These are phyloP conservation scores for Flabesymbios commensalis DNA, from an alignment of 2,888 invertebrate species.

Conservation along the genomic window DNA sequence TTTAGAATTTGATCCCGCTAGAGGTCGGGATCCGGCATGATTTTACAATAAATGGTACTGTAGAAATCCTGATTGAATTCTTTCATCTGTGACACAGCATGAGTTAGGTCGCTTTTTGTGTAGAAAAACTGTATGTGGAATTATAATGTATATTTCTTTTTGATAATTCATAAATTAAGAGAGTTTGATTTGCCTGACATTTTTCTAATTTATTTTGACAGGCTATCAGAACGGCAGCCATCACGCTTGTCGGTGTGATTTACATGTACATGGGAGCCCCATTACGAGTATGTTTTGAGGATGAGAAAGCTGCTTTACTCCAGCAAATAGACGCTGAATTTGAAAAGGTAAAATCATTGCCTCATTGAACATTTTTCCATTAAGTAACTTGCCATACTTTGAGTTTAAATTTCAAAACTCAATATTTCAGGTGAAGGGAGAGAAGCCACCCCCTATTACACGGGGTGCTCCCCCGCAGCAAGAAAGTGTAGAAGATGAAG, in stretches of 20 bases:
- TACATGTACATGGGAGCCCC: conserved; percentile 79
- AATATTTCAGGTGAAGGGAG: conserved; percentile 66
- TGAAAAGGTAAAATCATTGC: conserved; percentile 78
- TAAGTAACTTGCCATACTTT: too few species aligned
- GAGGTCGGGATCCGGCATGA: too few species aligned
- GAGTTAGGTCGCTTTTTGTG: too few species aligned
- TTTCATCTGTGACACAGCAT: too few species aligned
- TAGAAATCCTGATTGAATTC: too few species aligned
- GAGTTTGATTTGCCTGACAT: neutral
- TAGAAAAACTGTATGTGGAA: too few species aligned
- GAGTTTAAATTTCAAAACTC: neutral
- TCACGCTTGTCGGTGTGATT: conserved; percentile 75
- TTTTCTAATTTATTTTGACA: conserved; percentile 27
- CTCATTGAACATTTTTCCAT: too few species aligned
- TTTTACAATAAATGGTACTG: too few species aligned
- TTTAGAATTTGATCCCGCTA: too few species aligned
- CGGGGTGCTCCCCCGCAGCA: conserved; percentile 66
- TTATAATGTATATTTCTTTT: too few species aligned
- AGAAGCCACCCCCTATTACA: conserved; percentile 75
- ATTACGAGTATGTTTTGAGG: conserved; percentile 79
- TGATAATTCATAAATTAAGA: too few species aligned
- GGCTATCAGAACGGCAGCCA: conserved; percentile 77
- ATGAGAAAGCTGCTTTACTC: conserved; percentile 81
- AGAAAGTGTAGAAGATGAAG: conserved; percentile 59
- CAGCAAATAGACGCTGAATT: conserved; percentile 85